A percentile compares a stretch with the other conserved stretches of the same genome.
Evolutionary conservation across 35 echinoderm and acorn worm genomes (phyloP).

Genomic region (Patiria miniata): DNA sequence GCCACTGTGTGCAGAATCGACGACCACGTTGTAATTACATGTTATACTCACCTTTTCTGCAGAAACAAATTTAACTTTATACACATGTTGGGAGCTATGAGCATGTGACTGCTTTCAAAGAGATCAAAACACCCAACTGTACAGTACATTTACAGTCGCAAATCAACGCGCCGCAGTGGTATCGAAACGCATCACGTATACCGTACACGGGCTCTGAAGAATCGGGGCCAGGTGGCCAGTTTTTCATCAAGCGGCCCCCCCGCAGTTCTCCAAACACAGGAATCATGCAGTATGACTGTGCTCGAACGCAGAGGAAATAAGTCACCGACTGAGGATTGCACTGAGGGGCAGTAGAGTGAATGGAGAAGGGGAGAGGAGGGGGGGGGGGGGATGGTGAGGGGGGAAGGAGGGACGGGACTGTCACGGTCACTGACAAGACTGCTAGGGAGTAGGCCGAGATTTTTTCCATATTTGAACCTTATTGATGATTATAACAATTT

Average conservation of each 20-base stretch:
- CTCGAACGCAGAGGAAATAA: slow-evolving; percentile 19
- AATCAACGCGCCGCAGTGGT: too few relatives aligned
- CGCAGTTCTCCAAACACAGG: not conserved
- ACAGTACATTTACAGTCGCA: too few relatives aligned
- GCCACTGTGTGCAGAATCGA: too few relatives aligned
- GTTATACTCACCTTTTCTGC: too few relatives aligned
- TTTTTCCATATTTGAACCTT: not conserved
- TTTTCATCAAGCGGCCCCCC: not conserved
- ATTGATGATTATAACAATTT: not conserved
- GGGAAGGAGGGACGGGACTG: not conserved
- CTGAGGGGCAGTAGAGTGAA: not conserved
- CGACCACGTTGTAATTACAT: too few relatives aligned
- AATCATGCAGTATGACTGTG: slow-evolving; percentile 30
- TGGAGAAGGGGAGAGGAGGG: not conserved
- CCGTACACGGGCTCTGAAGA: not conserved
- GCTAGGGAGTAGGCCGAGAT: too few relatives aligned
- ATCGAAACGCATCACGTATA: not conserved
- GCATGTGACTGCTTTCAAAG: too few relatives aligned
- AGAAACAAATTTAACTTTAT: too few relatives aligned
- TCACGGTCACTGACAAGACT: too few relatives aligned
- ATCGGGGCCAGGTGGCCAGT: not conserved
- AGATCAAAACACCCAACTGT: too few relatives aligned
- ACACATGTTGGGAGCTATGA: too few relatives aligned
- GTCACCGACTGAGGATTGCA: slow-evolving; percentile 15
- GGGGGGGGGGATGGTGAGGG: not conserved